Evolutionary conservation across 2,888 invertebrate species (phyloP), one percentile per base, ranked within the genome.

Genomic region (Sturmia bella): DNA sequence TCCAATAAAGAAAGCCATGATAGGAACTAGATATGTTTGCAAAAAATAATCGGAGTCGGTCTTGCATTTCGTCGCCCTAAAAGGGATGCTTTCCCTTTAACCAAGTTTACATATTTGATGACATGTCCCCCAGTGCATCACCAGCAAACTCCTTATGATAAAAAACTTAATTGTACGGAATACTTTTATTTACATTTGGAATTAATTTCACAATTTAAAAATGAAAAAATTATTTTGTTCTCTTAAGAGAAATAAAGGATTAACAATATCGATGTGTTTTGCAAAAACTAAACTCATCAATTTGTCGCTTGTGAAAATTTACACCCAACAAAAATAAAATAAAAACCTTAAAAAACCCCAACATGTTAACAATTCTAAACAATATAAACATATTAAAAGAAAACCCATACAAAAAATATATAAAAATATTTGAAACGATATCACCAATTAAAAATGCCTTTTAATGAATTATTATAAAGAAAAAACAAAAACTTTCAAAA

Each of bases 391-490:
- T 45, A 39, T 27, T 43, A 57, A 45, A n/a, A 27, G 7, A 11
- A 56, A 24, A 41, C 2, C 13, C 48, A 32, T 74, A 39, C 19
- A 19, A 37, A 63, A 69, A 74, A 52, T 24, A 63, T 54, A 52
- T 19, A 27, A 68, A 21, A 68, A 15, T 64, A 78, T 78, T 78
- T 78, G 82, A 82, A 84, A 82, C 75, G 80, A 85, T 84, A 85
- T 84, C 84, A 84, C 84, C 83, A 84, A 85, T 80, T 77, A 81
- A 82, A 81, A 73, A 80, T 84, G 85, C 85, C 85, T 85, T 85
- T 84, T 64, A 21, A 78, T 83, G n/a, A 68, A 45, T 59, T 76
- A 41, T 68, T 5, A 59, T 41, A 15, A 63, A 48, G 9, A 56
- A 45, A 21, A 43, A 45, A 54, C n/a, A 37, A 80, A 84, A 84